phyloP scores from a whole-genome alignment of 2,888 invertebrate species.

The Euproctis similis region DNA sequence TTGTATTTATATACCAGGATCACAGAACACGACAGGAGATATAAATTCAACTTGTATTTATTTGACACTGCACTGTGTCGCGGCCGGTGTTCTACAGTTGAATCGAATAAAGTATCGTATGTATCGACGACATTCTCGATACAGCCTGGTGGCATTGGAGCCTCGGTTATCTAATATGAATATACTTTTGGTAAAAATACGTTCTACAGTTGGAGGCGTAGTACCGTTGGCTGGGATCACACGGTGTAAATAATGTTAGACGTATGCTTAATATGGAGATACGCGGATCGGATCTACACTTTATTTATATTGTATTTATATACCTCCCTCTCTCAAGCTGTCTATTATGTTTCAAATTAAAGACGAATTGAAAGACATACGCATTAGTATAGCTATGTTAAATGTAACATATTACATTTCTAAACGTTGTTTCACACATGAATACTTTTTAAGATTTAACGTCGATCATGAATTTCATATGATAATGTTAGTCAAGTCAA shows the following conservation, averaged over 20 bases:
- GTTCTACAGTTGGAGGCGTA: constrained; percentile 39
- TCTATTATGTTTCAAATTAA: constrained; percentile 17
- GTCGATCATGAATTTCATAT: too few relatives aligned
- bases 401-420: too few relatives aligned
- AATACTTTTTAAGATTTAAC: too few relatives aligned
- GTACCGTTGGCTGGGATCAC: constrained; percentile 44
- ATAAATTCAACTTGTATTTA: constrained; percentile 68
- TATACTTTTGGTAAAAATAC: constrained; percentile 65
- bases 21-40: constrained; percentile 54
- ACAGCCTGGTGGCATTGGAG: constrained; percentile 55
- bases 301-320: too few relatives aligned
- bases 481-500: too few relatives aligned
- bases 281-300: too few relatives aligned
- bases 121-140: constrained; percentile 64
- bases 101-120: constrained; percentile 67
- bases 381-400: too few relatives aligned
- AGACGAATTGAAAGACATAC: too few relatives aligned
- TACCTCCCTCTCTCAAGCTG: too few relatives aligned
- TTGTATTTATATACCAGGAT: constrained; percentile 59
- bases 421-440: too few relatives aligned
- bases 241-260: constrained; percentile 45
- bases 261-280: constrained; percentile 45
- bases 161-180: constrained; percentile 72
- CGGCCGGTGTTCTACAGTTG: constrained; percentile 53
- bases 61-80: constrained; percentile 65